Conservation (phyloP, 2,888 invertebrate genomes). For the Aethes cnicana region DNA sequence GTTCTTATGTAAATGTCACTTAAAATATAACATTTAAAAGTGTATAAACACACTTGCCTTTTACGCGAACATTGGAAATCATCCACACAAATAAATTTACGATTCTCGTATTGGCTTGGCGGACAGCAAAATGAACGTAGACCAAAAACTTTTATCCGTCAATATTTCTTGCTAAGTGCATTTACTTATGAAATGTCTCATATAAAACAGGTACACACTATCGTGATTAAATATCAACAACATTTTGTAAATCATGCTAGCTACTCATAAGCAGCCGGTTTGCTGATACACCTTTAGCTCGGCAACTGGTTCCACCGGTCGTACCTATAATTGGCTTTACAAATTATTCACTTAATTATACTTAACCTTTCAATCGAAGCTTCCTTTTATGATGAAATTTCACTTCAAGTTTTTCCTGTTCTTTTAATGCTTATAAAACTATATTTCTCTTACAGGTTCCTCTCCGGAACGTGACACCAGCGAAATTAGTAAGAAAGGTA, state of each 20-base stretch:
- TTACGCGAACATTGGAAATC: no score
- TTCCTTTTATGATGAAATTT: constrained; percentile 44
- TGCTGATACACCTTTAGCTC: constrained; percentile 57
- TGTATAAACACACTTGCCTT: no score
- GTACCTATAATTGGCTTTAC: constrained; percentile 58
- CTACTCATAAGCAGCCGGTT: constrained; percentile 50
- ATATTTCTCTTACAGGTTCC: constrained; percentile 62
- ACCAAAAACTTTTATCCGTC: constrained; percentile 10
- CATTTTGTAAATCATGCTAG: constrained; percentile 30
- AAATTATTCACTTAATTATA: constrained; percentile 61
- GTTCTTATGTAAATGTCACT: no score
- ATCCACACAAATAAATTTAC: no score
- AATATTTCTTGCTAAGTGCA: constrained; percentile 20
- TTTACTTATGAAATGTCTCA: constrained; percentile 7
- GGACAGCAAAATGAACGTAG: no score
- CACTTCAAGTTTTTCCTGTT: constrained; percentile 23
- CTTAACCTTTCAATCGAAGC: constrained; percentile 61
- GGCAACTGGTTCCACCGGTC: constrained; percentile 44
- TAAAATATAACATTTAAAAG: no score
- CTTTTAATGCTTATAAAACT: constrained; percentile 13
- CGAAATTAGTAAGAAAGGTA: constrained; percentile 76
- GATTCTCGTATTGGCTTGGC: no score
- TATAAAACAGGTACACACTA: constrained; percentile 13
- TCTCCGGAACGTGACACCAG: constrained; percentile 66
- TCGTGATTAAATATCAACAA: constrained; percentile 20